Base-by-base conservation (phyloP, 2,797 vertebrate genomes). In the Anisognathus igniventris region DNA sequence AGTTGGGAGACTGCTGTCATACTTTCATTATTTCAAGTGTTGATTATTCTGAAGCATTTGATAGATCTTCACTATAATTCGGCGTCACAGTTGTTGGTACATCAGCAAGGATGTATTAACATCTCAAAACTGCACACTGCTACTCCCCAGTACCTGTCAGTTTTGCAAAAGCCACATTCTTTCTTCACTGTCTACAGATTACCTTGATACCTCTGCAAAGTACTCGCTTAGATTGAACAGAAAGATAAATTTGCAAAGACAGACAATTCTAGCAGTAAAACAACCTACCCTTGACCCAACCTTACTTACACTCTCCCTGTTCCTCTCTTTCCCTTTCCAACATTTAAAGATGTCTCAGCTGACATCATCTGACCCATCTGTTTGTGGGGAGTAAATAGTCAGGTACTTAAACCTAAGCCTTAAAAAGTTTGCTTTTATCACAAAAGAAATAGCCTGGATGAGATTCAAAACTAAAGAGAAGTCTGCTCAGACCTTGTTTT, bases 41-140 rank as follows among this genome's bases (percentile, higher is more conserved):
- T 45, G 51, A 42, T 82, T 80, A 62, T 78, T 91, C 92, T 85
- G 18, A 40, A 74, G 7, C 28, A 15, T 91, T 79, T 80, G 18
- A 37, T 73, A 53, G 45, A 40, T 84, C 47, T 79, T 79, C 67
- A 31, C 30, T 86, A 4, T 13, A 42, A 2, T 75, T 72, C 33
- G 28, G 24, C 14, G 3, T 12, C 31, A n/a, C 0, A 0, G 15
- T 66, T 85, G 27, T 78, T 2, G 1, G 8, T 19, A 33, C 18
- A 19, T 80, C 33, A 20, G 3, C 15, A 4, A 64, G 81, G 51
- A 73, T 27, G 5, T 51, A 33, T 60, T 86, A 83, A 57, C 28
- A 40, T 14, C n/a, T 83, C 31, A 57, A 33, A 64, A 83, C 35
- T 27, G 11, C 22, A 24, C 10, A 24, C 56, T 21, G 19, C 60